phyloP scores from a whole-genome alignment of 2,113 vertebrate genomes.

The Prionailurus viverrinus region DNA sequence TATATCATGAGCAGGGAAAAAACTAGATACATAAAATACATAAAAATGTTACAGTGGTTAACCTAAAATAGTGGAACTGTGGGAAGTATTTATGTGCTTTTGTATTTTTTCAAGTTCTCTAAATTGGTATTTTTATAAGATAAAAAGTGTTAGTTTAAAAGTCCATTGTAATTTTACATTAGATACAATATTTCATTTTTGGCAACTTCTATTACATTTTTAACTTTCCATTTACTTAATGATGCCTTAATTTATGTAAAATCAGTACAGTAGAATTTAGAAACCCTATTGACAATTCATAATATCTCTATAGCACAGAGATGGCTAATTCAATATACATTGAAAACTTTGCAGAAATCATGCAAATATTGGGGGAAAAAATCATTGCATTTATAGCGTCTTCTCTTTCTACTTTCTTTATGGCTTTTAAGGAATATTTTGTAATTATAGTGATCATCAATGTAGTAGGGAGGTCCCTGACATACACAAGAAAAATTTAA shows the following conservation, averaged over 20 bases:
- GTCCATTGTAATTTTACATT: not conserved
- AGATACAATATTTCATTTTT: constrained; percentile 6
- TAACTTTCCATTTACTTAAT: constrained; percentile 5
- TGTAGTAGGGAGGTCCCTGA: rapidly evolving
- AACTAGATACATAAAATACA: not conserved
- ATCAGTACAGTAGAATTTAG: not conserved
- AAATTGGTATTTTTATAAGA: constrained; percentile 13
- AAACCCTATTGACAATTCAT: not conserved
- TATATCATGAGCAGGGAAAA: not conserved
- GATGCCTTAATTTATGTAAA: not conserved
- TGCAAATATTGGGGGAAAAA: constrained; percentile 16
- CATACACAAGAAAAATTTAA: constrained; percentile 11
- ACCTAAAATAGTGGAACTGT: not conserved
- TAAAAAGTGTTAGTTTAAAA: not conserved
- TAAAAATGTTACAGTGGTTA: not conserved
- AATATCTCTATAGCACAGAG: constrained; percentile 12
- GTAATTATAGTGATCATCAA: constrained; percentile 5
- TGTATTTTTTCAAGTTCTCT: not conserved
- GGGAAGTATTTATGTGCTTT: not conserved
- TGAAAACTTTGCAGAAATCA: constrained; percentile 38
- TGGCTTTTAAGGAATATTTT: constrained; percentile 35
- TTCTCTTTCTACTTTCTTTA: not conserved
- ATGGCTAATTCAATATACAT: not conserved
- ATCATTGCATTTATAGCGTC: not conserved
- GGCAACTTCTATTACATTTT: not conserved